Conservation (phyloP, 1,140 invertebrate species). For the Drosophila lacteicornis region DNA sequence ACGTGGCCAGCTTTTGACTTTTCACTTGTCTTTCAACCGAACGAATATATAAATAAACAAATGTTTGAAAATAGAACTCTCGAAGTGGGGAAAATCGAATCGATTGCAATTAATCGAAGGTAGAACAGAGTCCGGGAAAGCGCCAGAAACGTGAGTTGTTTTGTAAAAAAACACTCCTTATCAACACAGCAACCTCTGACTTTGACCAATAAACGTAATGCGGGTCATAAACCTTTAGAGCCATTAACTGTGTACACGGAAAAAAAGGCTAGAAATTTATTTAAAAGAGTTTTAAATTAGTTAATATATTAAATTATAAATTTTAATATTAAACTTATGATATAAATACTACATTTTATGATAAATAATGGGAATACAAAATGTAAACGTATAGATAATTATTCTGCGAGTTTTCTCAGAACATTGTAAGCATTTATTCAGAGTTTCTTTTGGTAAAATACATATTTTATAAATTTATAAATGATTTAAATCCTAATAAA, state of each 20-base stretch:
- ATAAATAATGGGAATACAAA: neutral
- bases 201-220: constrained; percentile 35
- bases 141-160: constrained; percentile 51
- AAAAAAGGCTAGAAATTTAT: neutral
- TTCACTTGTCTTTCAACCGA: constrained; percentile 67
- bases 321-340: too few species aligned
- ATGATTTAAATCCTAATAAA: neutral
- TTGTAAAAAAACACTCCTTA: constrained; percentile 54
- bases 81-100: constrained; percentile 52
- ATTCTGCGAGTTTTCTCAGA: neutral
- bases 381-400: neutral
- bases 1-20: constrained; percentile 54
- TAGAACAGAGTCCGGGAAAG: constrained; percentile 28
- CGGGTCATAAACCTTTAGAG: constrained; percentile 32
- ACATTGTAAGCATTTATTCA: neutral
- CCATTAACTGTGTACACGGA: constrained; percentile 29
- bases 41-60: constrained; percentile 57
- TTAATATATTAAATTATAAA: too few species aligned
- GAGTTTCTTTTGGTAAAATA: neutral
- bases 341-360: too few species aligned
- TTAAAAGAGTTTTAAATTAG: too few species aligned
- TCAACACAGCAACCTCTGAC: constrained; percentile 29
- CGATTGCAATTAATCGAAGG: constrained; percentile 56
- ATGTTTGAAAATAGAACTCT: constrained; percentile 47
- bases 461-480: neutral